phyloP scores from a whole-genome alignment of 92 coral and sea anemone genomes.

The Porites rus region DNA sequence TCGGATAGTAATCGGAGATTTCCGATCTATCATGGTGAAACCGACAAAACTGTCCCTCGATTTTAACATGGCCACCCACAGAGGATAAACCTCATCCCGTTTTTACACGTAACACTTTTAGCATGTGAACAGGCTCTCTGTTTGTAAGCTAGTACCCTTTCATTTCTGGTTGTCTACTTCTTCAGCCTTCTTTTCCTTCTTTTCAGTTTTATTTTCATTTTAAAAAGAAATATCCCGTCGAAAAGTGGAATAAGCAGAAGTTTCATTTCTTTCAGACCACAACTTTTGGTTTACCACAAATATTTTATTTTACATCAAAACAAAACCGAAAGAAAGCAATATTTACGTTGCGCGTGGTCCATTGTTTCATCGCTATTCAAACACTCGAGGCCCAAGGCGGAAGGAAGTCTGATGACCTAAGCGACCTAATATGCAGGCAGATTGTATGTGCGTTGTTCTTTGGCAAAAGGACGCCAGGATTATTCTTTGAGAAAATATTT shows the following conservation, averaged over 20 bases:
- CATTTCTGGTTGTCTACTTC: too few species aligned
- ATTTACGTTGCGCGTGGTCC: background rate
- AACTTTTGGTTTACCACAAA: background rate
- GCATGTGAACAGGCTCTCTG: too few species aligned
- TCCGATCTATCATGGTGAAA: too few species aligned
- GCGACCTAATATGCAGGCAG: background rate
- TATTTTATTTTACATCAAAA: background rate
- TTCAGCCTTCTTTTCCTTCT: too few species aligned
- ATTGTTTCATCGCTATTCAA: background rate
- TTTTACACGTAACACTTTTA: too few species aligned
- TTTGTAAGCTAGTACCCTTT: too few species aligned
- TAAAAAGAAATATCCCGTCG: background rate
- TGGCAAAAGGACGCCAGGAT: background rate
- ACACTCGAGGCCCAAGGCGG: background rate
- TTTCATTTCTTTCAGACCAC: background rate
- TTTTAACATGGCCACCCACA: too few species aligned
- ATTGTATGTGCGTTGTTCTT: background rate
- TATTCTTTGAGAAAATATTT: background rate
- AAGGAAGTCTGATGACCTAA: conserved; percentile 20
- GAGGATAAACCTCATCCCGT: too few species aligned
- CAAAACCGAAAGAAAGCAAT: background rate
- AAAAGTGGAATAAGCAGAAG: too few species aligned
- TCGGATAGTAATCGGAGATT: too few species aligned
- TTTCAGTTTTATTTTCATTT: too few species aligned
- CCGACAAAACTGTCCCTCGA: too few species aligned